These are phyloP conservation scores for Agonum fuliginosum DNA, from an alignment of 2,888 invertebrate species.

Conservation along the genomic window DNA sequence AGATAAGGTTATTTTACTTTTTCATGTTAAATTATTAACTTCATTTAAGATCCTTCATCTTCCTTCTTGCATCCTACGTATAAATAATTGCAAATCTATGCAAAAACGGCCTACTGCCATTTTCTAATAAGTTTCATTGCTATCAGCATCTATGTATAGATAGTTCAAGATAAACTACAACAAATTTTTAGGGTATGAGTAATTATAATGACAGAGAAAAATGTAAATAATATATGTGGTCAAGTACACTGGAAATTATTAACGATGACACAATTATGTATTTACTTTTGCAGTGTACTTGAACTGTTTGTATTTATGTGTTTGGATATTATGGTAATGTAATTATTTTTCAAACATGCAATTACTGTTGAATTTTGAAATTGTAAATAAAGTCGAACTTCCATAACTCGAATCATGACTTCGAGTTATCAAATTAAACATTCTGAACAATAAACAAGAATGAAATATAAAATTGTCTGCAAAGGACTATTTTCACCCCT, in stretches of 20 bases:
- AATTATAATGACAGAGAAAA: neutral
- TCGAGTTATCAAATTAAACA: too few relatives aligned
- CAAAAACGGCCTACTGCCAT: neutral
- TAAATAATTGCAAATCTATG: neutral
- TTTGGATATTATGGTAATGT: neutral
- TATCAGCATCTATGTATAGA: neutral
- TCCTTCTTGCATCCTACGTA: too few relatives aligned
- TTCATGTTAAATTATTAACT: too few relatives aligned
- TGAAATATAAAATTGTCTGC: too few relatives aligned
- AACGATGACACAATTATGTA: conserved; percentile 10
- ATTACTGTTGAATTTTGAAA: neutral
- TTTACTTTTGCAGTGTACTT: neutral
- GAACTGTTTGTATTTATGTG: neutral
- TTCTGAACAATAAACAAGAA: too few relatives aligned
- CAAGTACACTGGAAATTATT: neutral
- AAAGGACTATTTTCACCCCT: too few relatives aligned
- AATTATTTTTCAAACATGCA: neutral
- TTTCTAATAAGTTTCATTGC: neutral
- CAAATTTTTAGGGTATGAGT: neutral
- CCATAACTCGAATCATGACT: too few relatives aligned
- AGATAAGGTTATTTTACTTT: too few relatives aligned
- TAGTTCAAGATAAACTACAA: neutral
- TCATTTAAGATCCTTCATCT: too few relatives aligned
- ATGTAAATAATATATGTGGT: neutral
- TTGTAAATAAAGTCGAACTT: neutral